These are phyloP conservation scores for Equus przewalskii DNA, from an alignment of 2,113 vertebrate genomes.

Conservation along the genomic window DNA sequence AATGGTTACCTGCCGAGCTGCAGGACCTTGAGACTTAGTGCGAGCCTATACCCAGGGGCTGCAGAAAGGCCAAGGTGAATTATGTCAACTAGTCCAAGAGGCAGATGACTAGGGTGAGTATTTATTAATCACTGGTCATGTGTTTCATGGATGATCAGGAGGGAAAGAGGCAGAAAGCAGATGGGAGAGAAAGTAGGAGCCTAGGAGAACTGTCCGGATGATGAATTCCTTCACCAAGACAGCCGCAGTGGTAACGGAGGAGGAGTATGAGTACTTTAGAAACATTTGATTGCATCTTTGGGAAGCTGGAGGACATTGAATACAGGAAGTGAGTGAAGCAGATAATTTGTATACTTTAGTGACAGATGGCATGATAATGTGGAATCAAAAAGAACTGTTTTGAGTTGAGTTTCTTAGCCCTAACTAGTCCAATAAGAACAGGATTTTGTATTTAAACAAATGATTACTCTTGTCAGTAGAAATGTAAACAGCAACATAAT, in stretches of 20 bases:
- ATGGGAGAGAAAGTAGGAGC: background rate
- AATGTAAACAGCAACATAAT: slow-evolving; percentile 30
- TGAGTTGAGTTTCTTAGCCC: slow-evolving; percentile 32
- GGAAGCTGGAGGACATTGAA: background rate
- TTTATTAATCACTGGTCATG: background rate
- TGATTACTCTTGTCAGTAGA: slow-evolving; percentile 45
- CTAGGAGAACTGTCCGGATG: background rate
- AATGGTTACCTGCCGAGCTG: background rate
- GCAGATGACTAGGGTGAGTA: background rate
- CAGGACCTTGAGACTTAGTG: background rate
- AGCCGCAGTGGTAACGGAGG: background rate
- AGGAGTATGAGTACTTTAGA: background rate
- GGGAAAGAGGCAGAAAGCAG: background rate
- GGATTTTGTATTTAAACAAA: slow-evolving; percentile 62
- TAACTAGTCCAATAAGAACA: slow-evolving; percentile 56
- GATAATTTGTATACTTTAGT: slow-evolving; percentile 48
- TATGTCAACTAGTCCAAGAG: background rate
- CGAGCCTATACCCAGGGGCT: background rate
- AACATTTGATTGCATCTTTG: background rate
- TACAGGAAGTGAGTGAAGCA: slow-evolving; percentile 49
- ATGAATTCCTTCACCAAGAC: background rate
- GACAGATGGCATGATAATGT: slow-evolving; percentile 48
- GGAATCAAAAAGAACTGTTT: slow-evolving; percentile 18
- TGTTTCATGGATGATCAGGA: background rate
- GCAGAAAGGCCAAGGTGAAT: background rate